Percentiles rank a stretch among this genome's conserved stretches.
Conservation (phyloP, 2,797 vertebrate species). For the Lutjanus campechanus region DNA sequence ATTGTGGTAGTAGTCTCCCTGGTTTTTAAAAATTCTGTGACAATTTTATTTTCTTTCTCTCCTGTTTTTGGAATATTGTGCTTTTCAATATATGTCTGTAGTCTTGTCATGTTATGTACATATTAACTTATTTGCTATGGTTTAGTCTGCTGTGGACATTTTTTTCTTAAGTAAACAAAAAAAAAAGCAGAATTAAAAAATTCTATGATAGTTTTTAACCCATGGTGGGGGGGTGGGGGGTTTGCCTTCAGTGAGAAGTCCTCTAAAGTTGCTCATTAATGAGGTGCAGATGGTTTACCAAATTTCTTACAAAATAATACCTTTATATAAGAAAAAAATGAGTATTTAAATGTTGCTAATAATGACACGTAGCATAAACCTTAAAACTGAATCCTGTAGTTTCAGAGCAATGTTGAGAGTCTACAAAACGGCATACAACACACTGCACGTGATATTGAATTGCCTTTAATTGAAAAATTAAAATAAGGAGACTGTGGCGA, state of each 20-base stretch:
- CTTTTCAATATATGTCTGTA: too few species aligned
- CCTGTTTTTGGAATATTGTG: too few species aligned
- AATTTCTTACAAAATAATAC: not conserved
- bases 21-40: not conserved
- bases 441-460: conserved; percentile 19
- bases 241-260: not conserved
- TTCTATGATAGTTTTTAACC: not conserved
- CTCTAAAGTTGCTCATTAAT: conserved; percentile 18
- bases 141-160: too few species aligned
- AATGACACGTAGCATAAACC: too few species aligned
- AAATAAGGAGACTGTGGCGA: conserved; percentile 29
- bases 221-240: not conserved
- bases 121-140: too few species aligned
- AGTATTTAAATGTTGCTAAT: too few species aligned
- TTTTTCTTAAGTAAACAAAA: too few species aligned
- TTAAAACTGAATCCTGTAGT: not conserved
- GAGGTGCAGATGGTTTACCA: conserved; percentile 13
- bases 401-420: not conserved
- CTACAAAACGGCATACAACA: conserved; percentile 29
- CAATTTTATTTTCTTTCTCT: too few species aligned
- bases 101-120: too few species aligned
- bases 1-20: not conserved
- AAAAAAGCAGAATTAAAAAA: too few species aligned
- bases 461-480: conserved; percentile 47
- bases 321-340: too few species aligned